Base-by-base conservation (phyloP, 1,140 invertebrate species). In the Pseudomyrmex dendroicus region DNA sequence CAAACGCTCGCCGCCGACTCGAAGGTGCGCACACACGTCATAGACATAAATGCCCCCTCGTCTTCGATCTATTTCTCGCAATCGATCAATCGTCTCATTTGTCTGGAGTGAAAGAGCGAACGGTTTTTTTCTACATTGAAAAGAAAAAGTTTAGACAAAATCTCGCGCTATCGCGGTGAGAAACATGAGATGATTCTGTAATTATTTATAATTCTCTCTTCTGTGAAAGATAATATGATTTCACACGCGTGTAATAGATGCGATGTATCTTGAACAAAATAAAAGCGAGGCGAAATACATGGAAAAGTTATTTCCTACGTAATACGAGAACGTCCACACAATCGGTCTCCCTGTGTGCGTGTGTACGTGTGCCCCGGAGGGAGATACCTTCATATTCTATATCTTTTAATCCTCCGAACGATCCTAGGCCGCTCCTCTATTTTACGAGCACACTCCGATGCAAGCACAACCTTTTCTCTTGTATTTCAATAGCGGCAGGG, bases 391-490 rank as follows among this genome's bases (percentile, higher is more conserved):
- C 50, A 61, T 25, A 56, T 70, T 70, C 44, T 59, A 68, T 35
- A 13, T 13, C 66, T n/a, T 80, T 80, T 80, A 80, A 80, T 80
- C 76, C 66, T 52, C 15, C 20, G 44, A 80, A 22, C 22, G 54
- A 80, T 80, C 76, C 72, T 72, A 68, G 66, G 76, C 76, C 76
- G 64, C 76, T 80, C 76, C 66, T 80, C 66, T 80, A 72, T 80
- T 80, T 80, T 80, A 80, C 54, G 54, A 80, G 66, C 64, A 80
- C 66, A 80, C 54, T 22, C 44, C 48, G 22, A 35, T 35, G 22
- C 22, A 17, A 35, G 61, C 46, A 66, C 57, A n/a, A 59, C 35
- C 5, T 20, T 44, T 25, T 10, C 20, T 56, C 20, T 44, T 35
- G 54, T 54, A 80, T 80, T 80, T 80, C 54, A 80, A 80, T 48